Conservation (phyloP, 1,140 invertebrate genomes). For the Lordiphosa clarofinis region DNA sequence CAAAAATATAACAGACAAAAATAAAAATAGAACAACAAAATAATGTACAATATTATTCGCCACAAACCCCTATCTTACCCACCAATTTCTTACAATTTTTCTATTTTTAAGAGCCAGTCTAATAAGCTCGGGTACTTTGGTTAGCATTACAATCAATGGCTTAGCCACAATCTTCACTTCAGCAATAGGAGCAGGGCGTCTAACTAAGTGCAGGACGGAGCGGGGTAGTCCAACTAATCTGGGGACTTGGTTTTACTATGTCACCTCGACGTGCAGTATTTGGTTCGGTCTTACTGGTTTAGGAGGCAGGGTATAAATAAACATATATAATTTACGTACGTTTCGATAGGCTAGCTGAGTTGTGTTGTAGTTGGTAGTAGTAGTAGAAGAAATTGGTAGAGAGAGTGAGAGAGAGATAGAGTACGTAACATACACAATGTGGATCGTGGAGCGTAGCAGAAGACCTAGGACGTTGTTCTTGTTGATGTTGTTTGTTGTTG, state of each 20-base stretch:
- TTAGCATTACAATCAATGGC: too few species aligned
- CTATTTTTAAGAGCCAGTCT: too few species aligned
- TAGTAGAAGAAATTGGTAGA: slow-evolving; percentile 21
- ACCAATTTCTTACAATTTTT: too few species aligned
- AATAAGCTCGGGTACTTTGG: too few species aligned
- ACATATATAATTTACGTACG: slow-evolving; percentile 51
- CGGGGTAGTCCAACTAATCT: too few species aligned
- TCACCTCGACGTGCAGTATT: slow-evolving; percentile 24
- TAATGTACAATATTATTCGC: too few species aligned
- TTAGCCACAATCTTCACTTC: too few species aligned
- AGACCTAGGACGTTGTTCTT: slow-evolving; percentile 33
- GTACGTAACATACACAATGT: slow-evolving; percentile 29
- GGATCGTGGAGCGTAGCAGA: slow-evolving; percentile 25
- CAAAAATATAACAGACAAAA: too few species aligned
- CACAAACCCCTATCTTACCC: too few species aligned
- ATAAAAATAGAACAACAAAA: too few species aligned
- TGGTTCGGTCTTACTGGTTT: slow-evolving; percentile 12
- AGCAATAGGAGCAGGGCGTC: too few species aligned
- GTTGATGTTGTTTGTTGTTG: slow-evolving; percentile 18
- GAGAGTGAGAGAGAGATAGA: slow-evolving; percentile 17
- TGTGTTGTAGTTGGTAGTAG: slow-evolving; percentile 44
- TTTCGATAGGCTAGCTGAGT: slow-evolving; percentile 42
- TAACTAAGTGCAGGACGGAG: too few species aligned
- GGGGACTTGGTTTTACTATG: background rate
- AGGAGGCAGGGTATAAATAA: slow-evolving; percentile 10